phyloP scores from a whole-genome alignment of 2,113 vertebrate genomes.

The Calypte anna region DNA sequence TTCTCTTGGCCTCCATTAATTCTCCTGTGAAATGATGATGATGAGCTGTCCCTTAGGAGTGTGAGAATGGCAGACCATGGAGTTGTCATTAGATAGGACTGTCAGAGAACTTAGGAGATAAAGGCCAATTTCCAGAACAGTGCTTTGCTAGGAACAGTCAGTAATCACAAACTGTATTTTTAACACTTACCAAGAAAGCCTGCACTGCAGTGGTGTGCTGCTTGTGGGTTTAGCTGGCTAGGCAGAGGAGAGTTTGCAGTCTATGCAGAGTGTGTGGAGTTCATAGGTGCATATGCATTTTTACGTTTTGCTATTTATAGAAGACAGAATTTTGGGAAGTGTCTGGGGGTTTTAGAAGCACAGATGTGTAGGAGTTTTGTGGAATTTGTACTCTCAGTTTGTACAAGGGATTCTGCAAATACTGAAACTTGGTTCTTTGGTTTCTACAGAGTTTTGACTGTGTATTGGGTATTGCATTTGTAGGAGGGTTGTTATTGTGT shows the following conservation, averaged over 20 bases:
- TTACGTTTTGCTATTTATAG: accelerated
- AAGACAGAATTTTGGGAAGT: background rate
- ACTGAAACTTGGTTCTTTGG: background rate
- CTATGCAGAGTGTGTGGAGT: accelerated
- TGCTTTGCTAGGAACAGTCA: background rate
- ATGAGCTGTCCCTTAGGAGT: background rate
- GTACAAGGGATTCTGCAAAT: background rate
- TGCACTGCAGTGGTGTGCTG: background rate
- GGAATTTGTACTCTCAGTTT: background rate
- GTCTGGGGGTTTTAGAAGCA: background rate
- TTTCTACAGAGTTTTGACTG: background rate
- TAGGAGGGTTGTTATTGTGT: background rate
- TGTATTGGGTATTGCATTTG: background rate
- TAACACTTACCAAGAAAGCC: background rate
- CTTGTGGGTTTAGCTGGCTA: background rate
- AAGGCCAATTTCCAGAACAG: background rate
- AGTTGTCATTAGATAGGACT: background rate
- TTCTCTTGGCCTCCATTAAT: background rate
- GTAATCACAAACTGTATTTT: background rate
- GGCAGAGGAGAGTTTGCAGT: background rate
- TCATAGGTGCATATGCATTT: background rate
- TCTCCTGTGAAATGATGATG: background rate
- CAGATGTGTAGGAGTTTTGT: background rate
- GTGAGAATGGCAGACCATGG: background rate
- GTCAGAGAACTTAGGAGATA: background rate